These are phyloP conservation scores for Decapterus maruadsi DNA, from an alignment of 2,797 vertebrate genomes.

Conservation along the genomic window DNA sequence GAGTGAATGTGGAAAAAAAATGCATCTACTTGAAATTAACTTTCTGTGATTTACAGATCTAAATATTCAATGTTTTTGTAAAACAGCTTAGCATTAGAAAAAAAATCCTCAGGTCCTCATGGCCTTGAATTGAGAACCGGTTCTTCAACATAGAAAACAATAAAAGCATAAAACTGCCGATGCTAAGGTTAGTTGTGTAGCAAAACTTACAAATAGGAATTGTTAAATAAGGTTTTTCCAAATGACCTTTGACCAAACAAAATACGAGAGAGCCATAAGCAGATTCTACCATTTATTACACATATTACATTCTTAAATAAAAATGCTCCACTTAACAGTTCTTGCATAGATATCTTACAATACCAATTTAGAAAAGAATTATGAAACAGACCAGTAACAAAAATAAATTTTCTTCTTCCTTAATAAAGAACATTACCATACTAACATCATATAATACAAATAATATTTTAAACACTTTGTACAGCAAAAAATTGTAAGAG, in stretches of 20 bases:
- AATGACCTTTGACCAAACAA: slow-evolving; percentile 18
- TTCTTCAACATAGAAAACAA: too few relatives aligned
- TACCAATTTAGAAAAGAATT: slow-evolving; percentile 99
- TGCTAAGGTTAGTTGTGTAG: too few relatives aligned
- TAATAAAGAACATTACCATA: slow-evolving; percentile 99
- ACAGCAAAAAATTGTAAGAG: slow-evolving; percentile 94
- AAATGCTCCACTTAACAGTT: slow-evolving; percentile 99
- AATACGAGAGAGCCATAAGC: slow-evolving; percentile 65
- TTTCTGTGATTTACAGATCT: too few relatives aligned
- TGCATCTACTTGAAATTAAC: neutral
- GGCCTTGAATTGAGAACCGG: too few relatives aligned
- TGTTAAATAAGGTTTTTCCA: slow-evolving; percentile 2
- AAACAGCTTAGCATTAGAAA: too few relatives aligned
- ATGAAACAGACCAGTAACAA: slow-evolving; percentile 99
- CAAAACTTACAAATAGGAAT: neutral
- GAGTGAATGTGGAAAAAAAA: neutral
- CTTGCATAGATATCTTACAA: slow-evolving; percentile 99
- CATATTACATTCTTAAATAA: slow-evolving; percentile 99
- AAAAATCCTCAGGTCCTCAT: too few relatives aligned
- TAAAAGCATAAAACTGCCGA: too few relatives aligned
- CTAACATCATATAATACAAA: slow-evolving; percentile 98
- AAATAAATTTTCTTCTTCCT: slow-evolving; percentile 99
- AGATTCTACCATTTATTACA: slow-evolving; percentile 99
- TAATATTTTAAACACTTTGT: slow-evolving; percentile 91
- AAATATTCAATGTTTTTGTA: too few relatives aligned